Conservation (phyloP, 2,113 vertebrate species). For the Prunella fulvescens region DNA sequence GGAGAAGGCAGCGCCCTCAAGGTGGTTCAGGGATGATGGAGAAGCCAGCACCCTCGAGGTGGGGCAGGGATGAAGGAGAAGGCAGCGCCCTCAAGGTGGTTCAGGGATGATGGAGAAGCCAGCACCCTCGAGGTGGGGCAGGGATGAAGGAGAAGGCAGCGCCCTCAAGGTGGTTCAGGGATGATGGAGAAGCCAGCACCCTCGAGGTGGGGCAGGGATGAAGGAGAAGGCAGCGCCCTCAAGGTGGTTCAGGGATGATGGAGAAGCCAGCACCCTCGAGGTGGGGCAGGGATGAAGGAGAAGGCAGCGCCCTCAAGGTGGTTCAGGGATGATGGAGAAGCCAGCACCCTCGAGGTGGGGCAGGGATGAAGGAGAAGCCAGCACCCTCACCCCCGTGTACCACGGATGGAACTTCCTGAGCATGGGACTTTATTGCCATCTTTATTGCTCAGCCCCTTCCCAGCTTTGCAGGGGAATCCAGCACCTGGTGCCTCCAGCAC, state of each 20-base stretch:
- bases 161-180: neutral
- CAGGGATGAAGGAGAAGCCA: neutral
- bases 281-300: neutral
- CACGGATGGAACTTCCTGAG: fast-evolving
- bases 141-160: neutral
- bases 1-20: neutral
- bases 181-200: neutral
- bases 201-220: neutral
- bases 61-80: neutral
- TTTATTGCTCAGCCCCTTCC: neutral
- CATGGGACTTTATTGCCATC: neutral
- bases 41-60: neutral
- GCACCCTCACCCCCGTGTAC: fast-evolving
- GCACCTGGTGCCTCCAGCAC: neutral
- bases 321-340: neutral
- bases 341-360: neutral
- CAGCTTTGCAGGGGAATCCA: neutral
- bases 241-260: neutral
- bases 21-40: neutral
- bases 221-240: neutral
- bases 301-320: neutral
- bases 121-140: neutral
- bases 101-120: too few relatives aligned
- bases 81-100: neutral
- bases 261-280: neutral